phyloP scores from a whole-genome alignment of 2,888 invertebrate species.

The Omphaloscelis lunosa region DNA sequence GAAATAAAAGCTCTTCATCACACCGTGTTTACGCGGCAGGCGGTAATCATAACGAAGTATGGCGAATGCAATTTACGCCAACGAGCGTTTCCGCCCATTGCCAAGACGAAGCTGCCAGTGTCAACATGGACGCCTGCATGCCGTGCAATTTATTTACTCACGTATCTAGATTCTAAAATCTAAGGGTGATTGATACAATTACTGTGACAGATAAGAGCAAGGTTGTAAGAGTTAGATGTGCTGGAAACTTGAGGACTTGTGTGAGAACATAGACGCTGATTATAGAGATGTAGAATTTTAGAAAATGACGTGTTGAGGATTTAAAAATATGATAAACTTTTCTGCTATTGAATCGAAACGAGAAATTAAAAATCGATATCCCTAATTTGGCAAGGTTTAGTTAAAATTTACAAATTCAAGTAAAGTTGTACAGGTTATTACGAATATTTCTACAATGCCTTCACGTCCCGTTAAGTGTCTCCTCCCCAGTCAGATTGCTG shows the following conservation, averaged over 20 bases:
- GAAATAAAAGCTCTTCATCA: slow-evolving; percentile 39
- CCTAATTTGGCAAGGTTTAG: too few relatives aligned
- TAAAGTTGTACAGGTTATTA: not conserved
- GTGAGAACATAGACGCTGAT: not conserved
- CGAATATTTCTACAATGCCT: not conserved
- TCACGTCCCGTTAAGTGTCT: not conserved
- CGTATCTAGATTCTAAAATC: slow-evolving; percentile 4
- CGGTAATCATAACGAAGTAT: slow-evolving; percentile 75
- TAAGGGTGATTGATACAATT: slow-evolving; percentile 18
- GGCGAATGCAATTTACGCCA: slow-evolving; percentile 83
- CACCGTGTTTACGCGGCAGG: slow-evolving; percentile 16
- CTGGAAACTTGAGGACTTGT: not conserved
- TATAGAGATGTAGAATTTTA: not conserved
- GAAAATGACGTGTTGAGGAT: not conserved
- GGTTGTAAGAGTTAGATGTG: not conserved
- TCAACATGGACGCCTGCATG: slow-evolving; percentile 48
- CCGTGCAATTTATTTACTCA: slow-evolving; percentile 31
- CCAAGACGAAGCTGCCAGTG: slow-evolving; percentile 69
- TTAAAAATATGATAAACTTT: not conserved
- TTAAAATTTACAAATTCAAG: not conserved
- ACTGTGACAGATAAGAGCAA: not conserved
- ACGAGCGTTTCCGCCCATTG: slow-evolving; percentile 79
- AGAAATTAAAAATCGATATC: not conserved
- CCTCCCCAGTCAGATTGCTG: not conserved
- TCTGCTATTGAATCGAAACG: not conserved